phyloP scores from a whole-genome alignment of 2,888 invertebrate species.

The Standfussiana lucernea region DNA sequence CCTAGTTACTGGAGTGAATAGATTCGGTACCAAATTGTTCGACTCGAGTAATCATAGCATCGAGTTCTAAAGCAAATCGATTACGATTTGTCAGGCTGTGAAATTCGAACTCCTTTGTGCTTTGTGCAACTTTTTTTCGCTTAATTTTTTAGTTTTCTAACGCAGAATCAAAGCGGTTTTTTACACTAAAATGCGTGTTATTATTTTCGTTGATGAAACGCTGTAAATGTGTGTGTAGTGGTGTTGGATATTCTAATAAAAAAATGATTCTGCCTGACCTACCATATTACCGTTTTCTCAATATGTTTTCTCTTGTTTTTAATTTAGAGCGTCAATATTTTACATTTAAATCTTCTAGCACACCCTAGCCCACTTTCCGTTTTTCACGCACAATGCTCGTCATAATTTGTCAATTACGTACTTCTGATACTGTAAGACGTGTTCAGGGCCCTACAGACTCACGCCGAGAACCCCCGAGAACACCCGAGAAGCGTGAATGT shows the following conservation, averaged over 20 bases:
- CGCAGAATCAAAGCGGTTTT: slow-evolving; percentile 52
- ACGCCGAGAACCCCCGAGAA: too few relatives aligned
- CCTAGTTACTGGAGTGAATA: slow-evolving; percentile 74
- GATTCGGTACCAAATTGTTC: slow-evolving; percentile 69
- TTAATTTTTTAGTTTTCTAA: slow-evolving; percentile 58
- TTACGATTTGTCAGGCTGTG: slow-evolving; percentile 81
- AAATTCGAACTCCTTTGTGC: slow-evolving; percentile 77
- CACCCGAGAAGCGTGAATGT: too few relatives aligned
- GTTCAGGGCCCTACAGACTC: too few relatives aligned
- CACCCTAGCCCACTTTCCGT: not conserved
- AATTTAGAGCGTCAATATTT: not conserved
- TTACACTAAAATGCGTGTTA: slow-evolving; percentile 30
- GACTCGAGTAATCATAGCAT: slow-evolving; percentile 68
- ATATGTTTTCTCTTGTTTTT: not conserved
- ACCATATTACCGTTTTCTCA: not conserved
- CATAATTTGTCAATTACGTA: slow-evolving; percentile 1
- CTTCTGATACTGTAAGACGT: not conserved
- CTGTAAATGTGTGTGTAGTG: not conserved
- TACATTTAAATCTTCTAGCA: not conserved
- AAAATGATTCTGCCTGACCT: not conserved
- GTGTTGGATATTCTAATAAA: too few relatives aligned
- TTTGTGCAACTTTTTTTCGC: slow-evolving; percentile 71
- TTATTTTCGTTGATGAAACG: slow-evolving; percentile 41
- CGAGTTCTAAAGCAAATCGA: slow-evolving; percentile 78
- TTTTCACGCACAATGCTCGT: slow-evolving; percentile 4